Evolutionary conservation across 2,888 invertebrate genomes (phyloP).

Genomic region (Marasmarcha lunaedactyla): DNA sequence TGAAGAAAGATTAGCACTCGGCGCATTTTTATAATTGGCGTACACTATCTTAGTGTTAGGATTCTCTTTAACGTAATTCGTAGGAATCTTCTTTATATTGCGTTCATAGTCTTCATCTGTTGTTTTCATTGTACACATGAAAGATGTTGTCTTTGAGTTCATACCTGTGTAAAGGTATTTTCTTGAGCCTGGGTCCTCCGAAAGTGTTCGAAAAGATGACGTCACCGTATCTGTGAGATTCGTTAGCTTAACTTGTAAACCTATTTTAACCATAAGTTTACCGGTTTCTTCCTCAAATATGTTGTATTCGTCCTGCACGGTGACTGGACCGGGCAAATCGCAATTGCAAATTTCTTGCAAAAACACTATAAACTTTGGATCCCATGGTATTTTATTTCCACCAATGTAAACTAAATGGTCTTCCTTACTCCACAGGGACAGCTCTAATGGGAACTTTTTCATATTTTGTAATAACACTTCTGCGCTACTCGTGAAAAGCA

Average conservation of each 20-base stretch:
- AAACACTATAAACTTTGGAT: constrained; percentile 35
- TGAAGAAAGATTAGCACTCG: constrained; percentile 44
- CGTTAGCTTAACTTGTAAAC: constrained; percentile 46
- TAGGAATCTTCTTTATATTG: constrained; percentile 32
- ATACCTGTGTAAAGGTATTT: constrained; percentile 54
- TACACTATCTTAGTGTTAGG: constrained; percentile 27
- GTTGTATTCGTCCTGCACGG: constrained; percentile 48
- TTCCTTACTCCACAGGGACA: constrained; percentile 57
- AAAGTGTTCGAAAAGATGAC: constrained; percentile 48
- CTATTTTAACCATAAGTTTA: constrained; percentile 46
- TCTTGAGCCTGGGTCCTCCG: constrained; percentile 44
- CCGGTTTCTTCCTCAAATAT: constrained; percentile 55
- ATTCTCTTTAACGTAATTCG: constrained; percentile 31
- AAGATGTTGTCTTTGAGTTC: constrained; percentile 54
- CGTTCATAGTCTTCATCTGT: constrained; percentile 44
- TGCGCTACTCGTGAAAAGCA: constrained; percentile 47
- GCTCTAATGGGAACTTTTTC: constrained; percentile 39
- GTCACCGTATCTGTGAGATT: constrained; percentile 45
- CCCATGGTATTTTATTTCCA: constrained; percentile 41
- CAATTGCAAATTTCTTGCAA: constrained; percentile 34
- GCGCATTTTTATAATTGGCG: constrained; percentile 52
- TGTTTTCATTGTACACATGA: constrained; percentile 54
- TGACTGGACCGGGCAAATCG: constrained; percentile 28
- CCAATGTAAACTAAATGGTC: constrained; percentile 46
- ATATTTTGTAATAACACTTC: constrained; percentile 48